Evolutionary conservation across 2,888 invertebrate genomes (phyloP).

Genomic region (Drosophila borborema): DNA sequence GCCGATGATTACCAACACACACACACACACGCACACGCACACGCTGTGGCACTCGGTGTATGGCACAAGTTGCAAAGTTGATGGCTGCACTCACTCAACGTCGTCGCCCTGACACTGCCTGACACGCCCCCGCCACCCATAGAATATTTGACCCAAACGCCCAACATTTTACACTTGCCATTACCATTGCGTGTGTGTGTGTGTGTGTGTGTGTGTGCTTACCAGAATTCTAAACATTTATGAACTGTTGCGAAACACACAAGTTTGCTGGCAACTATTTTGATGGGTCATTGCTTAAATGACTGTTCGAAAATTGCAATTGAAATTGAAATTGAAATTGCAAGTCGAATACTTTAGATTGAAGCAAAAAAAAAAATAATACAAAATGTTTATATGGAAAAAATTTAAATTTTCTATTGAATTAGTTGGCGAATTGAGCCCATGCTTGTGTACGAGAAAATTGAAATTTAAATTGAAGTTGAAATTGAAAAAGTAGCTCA

Average conservation of each 20-base stretch:
- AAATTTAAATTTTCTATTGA: neutral
- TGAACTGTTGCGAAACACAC: conserved; percentile 34
- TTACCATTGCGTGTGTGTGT: conserved; percentile 25
- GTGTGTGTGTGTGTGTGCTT: conserved; percentile 13
- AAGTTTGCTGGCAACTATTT: conserved; percentile 19
- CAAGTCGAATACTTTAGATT: conserved; percentile 1
- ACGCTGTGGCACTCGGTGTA: conserved; percentile 34
- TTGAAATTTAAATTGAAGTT: neutral
- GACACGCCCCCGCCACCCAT: conserved; percentile 28
- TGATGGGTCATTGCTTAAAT: conserved; percentile 33
- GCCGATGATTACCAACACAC: conserved; percentile 51
- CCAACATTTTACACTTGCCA: conserved; percentile 37
- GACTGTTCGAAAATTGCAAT: conserved; percentile 5
- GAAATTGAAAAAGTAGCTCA: neutral
- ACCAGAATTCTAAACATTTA: conserved; percentile 40
- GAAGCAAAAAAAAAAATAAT: neutral
- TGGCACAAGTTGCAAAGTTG: conserved; percentile 61
- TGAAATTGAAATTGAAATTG: conserved; percentile 17
- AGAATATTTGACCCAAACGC: neutral
- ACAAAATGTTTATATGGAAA: neutral
- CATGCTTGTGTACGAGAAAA: too few relatives aligned
- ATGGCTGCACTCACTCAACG: conserved; percentile 66
- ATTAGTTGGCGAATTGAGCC: neutral
- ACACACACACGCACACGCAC: conserved; percentile 7
- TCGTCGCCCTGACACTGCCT: conserved; percentile 66